Evolutionary conservation across 2,797 vertebrate species (phyloP).

Genomic region (Mormyrops attenuatus): DNA sequence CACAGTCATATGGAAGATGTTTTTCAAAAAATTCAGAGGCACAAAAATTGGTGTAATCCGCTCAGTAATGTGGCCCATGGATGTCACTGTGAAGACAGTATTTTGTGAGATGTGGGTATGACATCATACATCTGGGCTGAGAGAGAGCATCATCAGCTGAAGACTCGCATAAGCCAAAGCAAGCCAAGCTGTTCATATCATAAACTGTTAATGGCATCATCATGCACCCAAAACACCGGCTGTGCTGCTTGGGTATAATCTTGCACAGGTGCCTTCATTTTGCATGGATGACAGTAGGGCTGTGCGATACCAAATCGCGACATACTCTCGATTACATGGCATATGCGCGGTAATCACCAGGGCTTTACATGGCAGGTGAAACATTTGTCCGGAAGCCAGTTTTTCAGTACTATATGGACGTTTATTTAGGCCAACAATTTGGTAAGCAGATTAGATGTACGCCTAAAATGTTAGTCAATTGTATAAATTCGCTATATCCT

Average conservation of each 20-base stretch:
- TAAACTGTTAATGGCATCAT: not conserved
- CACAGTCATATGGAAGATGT: not conserved
- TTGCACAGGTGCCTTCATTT: not conserved
- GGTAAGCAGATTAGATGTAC: not conserved
- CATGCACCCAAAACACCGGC: not conserved
- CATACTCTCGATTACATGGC: not conserved
- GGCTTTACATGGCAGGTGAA: not conserved
- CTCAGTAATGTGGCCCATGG: not conserved
- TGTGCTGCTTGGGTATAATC: not conserved
- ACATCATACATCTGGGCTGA: not conserved
- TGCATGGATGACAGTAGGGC: not conserved
- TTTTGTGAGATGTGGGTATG: not conserved
- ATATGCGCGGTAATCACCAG: not conserved
- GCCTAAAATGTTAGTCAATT: not conserved
- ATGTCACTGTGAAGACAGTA: constrained; percentile 9
- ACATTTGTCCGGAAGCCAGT: not conserved
- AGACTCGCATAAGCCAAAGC: not conserved
- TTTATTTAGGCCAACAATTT: not conserved
- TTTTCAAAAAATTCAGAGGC: not conserved
- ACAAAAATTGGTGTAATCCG: not conserved
- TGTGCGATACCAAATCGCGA: not conserved
- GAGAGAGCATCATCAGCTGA: not conserved
- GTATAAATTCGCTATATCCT: not conserved
- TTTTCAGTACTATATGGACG: not conserved
- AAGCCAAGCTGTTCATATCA: not conserved